Conservation (phyloP, 2,797 vertebrate genomes). For the Vespertilio murinus region DNA sequence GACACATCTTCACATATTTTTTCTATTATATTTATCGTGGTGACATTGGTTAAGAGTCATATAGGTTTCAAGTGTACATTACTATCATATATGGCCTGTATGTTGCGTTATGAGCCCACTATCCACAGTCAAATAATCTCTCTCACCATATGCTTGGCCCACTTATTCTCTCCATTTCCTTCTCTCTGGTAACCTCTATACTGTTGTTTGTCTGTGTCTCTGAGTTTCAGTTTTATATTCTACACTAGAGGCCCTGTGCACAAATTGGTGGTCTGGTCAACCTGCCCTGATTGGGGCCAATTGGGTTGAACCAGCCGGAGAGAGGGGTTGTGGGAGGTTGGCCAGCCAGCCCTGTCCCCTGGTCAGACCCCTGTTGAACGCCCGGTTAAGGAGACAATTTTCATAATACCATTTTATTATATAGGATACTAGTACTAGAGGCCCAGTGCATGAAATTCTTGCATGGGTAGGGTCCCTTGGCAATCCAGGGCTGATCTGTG, state of each 20-base stretch:
- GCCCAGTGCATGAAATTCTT: too few relatives aligned
- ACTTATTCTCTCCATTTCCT: neutral
- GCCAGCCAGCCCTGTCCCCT: fast-evolving
- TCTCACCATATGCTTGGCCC: neutral
- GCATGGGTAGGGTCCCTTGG: too few relatives aligned
- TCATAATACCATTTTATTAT: too few relatives aligned
- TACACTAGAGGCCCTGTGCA: neutral
- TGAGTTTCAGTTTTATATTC: neutral
- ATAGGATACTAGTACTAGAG: too few relatives aligned
- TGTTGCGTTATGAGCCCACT: neutral
- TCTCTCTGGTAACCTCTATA: neutral
- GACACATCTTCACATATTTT: neutral
- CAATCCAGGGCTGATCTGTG: too few relatives aligned
- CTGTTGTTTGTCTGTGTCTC: neutral
- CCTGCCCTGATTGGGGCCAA: fast-evolving
- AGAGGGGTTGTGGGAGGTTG: too few relatives aligned
- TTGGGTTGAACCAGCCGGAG: too few relatives aligned
- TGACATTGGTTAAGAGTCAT: neutral
- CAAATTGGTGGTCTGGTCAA: too few relatives aligned
- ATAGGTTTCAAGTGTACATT: neutral
- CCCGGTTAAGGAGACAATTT: too few relatives aligned
- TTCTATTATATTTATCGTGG: neutral
- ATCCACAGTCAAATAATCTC: neutral
- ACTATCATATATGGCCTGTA: neutral
- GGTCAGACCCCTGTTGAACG: too few relatives aligned